Evolutionary conservation across 2,888 invertebrate species (phyloP), one percentile per base, ranked within the genome.

Genomic region (Colletes collaris): DNA sequence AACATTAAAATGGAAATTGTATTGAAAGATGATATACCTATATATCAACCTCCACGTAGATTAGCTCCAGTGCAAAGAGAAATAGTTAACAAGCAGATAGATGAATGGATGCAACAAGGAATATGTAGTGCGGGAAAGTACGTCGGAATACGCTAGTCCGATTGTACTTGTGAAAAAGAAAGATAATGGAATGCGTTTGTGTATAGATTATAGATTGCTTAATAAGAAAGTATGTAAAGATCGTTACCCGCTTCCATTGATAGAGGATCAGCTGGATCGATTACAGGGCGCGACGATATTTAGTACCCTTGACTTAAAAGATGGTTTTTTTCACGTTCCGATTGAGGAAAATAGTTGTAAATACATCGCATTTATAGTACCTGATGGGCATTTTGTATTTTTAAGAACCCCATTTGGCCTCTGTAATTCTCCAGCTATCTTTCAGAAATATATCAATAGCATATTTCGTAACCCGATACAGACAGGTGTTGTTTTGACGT

Each of bases 21-120:
- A 10, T 56, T 91, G 2, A 86, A 84, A 74, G 89, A 89, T 68
- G 89, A 89, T 6, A 73, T 66, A 40, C 90, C 89, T 0, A 86
- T 90, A 2, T 87, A 85, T 50, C 79, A 87, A 50, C 70, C 69
- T 16, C 85, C 87, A 6, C 78, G 88, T 64, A 71, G 87, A 56
- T 55, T 55, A 55, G 19, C 27, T 19, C 19, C 27, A 27, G 19
- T 27, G 6, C 27, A 60, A 19, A 37, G 60, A 7, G 60, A 60
- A 46, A 46, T 37, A 13, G 60, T 46, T 2, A 11, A 5, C 3
- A 3, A 19, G 6, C 13, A 37, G 11, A 46, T 60, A 10, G 4
- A 16, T 19, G 60, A 60, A 2, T 46, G 37, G 44, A 13, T 60
- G 13, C 7, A 19, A 5, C 7, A 19, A 2, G 19, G 11, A 2